phyloP scores from a whole-genome alignment of 37 sponge, comb jelly and placozoan genomes.

The Theonella swinhoei region DNA sequence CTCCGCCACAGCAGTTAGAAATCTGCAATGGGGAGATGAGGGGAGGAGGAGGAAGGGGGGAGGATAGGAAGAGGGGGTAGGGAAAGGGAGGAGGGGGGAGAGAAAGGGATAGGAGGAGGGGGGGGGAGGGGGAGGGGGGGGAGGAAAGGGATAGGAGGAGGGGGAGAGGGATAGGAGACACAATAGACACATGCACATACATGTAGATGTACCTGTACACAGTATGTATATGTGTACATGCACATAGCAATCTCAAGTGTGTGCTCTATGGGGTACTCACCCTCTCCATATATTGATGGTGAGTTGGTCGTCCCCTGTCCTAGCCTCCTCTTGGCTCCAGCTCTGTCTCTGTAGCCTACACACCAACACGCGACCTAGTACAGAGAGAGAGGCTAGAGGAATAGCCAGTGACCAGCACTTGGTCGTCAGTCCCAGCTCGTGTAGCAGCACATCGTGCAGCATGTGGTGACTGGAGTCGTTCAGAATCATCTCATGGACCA shows the following conservation, averaged over 20 bases:
- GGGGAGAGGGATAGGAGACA: no score
- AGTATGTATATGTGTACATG: constrained; percentile 16
- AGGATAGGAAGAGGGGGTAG: no score
- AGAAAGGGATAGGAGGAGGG: no score
- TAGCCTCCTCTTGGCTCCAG: background rate
- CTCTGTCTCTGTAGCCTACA: constrained; percentile 29
- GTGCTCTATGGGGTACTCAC: constrained; percentile 50
- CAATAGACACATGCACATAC: constrained; percentile 27
- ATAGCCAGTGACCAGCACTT: constrained; percentile 74
- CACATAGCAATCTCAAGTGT: no score
- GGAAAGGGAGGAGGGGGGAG: no score
- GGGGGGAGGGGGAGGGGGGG: no score
- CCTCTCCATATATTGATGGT: constrained; percentile 75
- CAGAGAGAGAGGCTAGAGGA: constrained; percentile 39
- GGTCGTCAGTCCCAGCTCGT: constrained; percentile 62
- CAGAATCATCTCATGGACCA: constrained; percentile 47
- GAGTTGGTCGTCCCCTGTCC: constrained; percentile 52
- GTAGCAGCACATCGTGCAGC: constrained; percentile 54
- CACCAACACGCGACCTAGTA: constrained; percentile 67
- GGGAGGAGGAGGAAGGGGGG: no score
- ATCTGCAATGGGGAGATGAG: no score
- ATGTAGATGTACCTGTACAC: constrained; percentile 38
- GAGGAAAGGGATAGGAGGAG: no score
- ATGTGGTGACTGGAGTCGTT: constrained; percentile 6
- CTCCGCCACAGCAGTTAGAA: constrained; percentile 60